These are phyloP conservation scores for Atta texana DNA, from an alignment of 1,140 invertebrate species.

Conservation along the genomic window DNA sequence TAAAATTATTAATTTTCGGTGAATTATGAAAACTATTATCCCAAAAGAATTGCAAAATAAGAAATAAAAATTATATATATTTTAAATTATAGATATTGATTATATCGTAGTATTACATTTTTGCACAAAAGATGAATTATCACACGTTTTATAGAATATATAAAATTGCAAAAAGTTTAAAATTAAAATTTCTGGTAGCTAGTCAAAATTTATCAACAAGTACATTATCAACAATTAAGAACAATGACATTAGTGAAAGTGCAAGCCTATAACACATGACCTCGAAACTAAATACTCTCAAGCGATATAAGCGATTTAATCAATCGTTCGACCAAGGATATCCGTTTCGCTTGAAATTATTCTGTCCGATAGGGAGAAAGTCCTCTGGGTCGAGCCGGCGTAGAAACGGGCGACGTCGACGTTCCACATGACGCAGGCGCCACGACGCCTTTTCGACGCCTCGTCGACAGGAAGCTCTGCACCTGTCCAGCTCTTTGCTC, in stretches of 20 bases:
- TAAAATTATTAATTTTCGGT: neutral
- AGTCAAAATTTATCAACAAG: neutral
- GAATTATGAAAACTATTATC: neutral
- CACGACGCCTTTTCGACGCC: conserved; percentile 45
- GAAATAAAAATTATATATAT: neutral
- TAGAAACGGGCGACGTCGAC: conserved; percentile 65
- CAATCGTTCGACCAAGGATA: conserved; percentile 23
- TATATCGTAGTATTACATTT: neutral
- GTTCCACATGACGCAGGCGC: conserved; percentile 29
- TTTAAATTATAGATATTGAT: neutral
- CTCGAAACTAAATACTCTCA: neutral
- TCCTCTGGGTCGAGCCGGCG: conserved; percentile 75
- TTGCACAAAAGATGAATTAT: neutral
- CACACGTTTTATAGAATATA: neutral
- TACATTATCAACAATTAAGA: neutral
- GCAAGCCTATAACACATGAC: neutral
- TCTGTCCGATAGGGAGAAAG: conserved; percentile 27
- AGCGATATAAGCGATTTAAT: conserved; percentile 40
- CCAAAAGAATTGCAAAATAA: neutral
- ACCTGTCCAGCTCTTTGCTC: conserved; percentile 63
- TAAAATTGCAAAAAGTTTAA: neutral
- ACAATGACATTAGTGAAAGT: neutral
- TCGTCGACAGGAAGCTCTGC: conserved; percentile 74
- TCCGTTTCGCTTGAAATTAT: neutral
- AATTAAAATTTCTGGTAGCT: neutral